Conservation (phyloP, 2,797 vertebrate species). For the Mormyrus hasselquistii region DNA sequence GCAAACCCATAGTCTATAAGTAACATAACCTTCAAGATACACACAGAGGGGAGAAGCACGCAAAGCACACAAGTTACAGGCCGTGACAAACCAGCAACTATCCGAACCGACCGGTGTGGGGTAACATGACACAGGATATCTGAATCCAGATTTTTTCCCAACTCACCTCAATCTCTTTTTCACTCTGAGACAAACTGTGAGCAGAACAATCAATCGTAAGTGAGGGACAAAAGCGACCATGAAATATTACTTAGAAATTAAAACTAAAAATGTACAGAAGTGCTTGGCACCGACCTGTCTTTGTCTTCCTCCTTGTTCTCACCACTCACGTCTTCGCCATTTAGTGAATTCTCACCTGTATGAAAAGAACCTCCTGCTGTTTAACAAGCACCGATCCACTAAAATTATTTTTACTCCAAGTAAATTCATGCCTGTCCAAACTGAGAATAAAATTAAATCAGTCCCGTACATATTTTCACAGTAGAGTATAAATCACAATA, state of each 20-base stretch:
- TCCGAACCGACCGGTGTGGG: background rate
- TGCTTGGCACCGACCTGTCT: constrained; percentile 43
- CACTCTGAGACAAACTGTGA: constrained; percentile 68
- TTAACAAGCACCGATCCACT: background rate
- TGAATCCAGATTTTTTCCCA: background rate
- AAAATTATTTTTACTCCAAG: background rate
- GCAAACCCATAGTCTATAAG: background rate
- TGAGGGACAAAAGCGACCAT: background rate
- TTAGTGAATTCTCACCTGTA: constrained; percentile 44
- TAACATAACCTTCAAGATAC: background rate
- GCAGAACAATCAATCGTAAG: constrained; percentile 23
- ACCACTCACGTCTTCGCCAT: constrained; percentile 42
- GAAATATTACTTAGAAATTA: background rate
- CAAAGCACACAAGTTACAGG: background rate
- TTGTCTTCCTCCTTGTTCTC: constrained; percentile 40
- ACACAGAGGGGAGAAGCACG: background rate
- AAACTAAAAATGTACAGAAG: background rate
- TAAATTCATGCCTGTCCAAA: background rate
- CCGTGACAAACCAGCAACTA: background rate
- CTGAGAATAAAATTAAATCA: background rate
- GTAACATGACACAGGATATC: background rate
- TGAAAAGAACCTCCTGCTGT: background rate
- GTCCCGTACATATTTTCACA: background rate
- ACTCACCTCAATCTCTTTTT: constrained; percentile 90
- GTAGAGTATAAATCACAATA: background rate